Evolutionary conservation across 2,113 vertebrate genomes (phyloP), one percentile per base, ranked within the genome.

Genomic region (Dolichallabes microphthalmus): DNA sequence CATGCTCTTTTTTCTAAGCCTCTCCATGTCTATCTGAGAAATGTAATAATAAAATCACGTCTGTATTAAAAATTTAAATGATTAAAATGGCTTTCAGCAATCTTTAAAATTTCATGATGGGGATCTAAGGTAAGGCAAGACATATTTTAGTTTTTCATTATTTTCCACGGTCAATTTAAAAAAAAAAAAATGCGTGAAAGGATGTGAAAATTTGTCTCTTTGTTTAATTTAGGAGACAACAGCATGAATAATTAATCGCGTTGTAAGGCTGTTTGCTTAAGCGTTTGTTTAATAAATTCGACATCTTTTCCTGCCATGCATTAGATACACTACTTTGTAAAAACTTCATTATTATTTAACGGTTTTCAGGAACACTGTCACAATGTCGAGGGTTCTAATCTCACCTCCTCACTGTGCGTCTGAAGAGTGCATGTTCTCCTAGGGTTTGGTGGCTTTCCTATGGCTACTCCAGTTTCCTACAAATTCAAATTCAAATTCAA

Each of bases 31-130:
- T 11, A 13, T 78, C 50, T 58, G 58, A n/a, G 57, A 58, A 27
- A 78, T 58, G 53, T 78, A 35, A 58, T 58, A 79, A 35, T 60
- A 60, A 79, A 25, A 60, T 25, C 17, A 78, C 76, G 32, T 7
- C 32, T 11, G 58, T 60, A 60, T 79, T 78, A 79, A 79, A 25
- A 58, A 57, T 77, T 77, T 20, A 77, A 30, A 22, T 35, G 17
- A 22, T 60, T 79, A 58, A 35, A 58, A 58, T 78, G 53, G 27
- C 53, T 78, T 78, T 58, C 4, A 35, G 30, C 55, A 0, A 7
- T 58, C 55, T 78, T 57, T 35, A 78, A 35, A 58, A 35, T 58
- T 78, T 78, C 55, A 78, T 75, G 73, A 74, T 4, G 39, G 12
- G 39, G 39, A 50, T 50, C 19, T 8, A 15, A 53, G 73, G 13